Base-by-base conservation (phyloP, 2,113 vertebrate species). In the Larimichthys polyactis region DNA sequence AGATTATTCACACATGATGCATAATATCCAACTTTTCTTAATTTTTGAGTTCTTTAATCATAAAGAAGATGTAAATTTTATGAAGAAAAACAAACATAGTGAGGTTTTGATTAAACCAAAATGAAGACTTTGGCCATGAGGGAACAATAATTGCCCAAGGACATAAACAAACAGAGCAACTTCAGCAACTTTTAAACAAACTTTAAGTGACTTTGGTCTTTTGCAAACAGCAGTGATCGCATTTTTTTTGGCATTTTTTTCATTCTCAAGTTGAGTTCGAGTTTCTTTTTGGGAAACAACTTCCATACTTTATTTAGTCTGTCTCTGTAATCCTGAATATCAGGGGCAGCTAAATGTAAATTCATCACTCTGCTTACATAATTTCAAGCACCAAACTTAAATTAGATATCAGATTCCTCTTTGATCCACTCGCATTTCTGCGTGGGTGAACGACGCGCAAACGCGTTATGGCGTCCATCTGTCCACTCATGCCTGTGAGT, bases 391-490 rank as follows among this genome's bases (percentile, higher is more conserved):
- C 24, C 43, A 11, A 64, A 75, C 58, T 59, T 32, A 55, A 79
- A 76, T 79, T 58, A 57, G 64, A 80, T 69, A 8, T 11, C 22
- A 24, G 67, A 76, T 44, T 58, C 36, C 44, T 66, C 57, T 68
- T 22, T 77, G 79, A 83, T 29, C 79, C 20, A 2, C 68, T 69
- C 36, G 12, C 14, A 2, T 80, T 57, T 84, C 43, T 2, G 22
- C 0, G 19, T 3, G 9, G 75, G 66, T 10, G 69, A 55, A 67
- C 11, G 0, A 72, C 66, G 65, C 68, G 11, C 58, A 19, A 63
- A 78, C 70, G 63, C 32, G 22, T 49, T 17, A 36, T 14, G 59
- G 66, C 65, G 19, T 7, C 84, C 84, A 76, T 90, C 77, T 85
- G 86, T 81, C 79, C 75, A 52, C 59, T 75, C 17, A 4, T 62